These are phyloP conservation scores for Lagodon rhomboides DNA, from an alignment of 2,797 vertebrate species.

Conservation along the genomic window DNA sequence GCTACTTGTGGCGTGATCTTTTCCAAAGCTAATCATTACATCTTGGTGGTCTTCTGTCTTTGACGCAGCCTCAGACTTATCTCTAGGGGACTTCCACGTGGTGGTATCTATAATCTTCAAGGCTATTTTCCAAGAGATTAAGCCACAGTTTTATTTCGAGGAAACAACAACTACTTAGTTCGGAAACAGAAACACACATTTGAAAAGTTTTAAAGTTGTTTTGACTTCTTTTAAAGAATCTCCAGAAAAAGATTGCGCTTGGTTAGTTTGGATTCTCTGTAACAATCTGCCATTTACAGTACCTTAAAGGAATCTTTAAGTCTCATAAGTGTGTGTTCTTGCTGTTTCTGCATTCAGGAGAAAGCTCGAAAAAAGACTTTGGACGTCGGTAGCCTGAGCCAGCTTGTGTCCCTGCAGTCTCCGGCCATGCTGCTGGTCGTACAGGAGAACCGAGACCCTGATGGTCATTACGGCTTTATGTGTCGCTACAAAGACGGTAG, in stretches of 20 bases:
- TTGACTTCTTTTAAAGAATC: not conserved
- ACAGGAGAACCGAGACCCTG: slow-evolving; percentile 66
- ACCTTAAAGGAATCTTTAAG: too few relatives aligned
- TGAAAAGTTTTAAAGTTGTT: not conserved
- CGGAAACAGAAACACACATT: slow-evolving; percentile 4
- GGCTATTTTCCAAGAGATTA: slow-evolving; percentile 32
- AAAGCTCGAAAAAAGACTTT: slow-evolving; percentile 57
- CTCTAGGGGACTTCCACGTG: slow-evolving; percentile 42
- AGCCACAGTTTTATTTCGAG: slow-evolving; percentile 14
- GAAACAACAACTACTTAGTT: slow-evolving; percentile 25
- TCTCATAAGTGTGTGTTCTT: not conserved
- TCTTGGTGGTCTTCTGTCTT: slow-evolving; percentile 75
- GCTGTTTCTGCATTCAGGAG: slow-evolving; percentile 71
- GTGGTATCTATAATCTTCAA: slow-evolving; percentile 33
- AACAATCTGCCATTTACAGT: not conserved
- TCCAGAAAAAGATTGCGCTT: not conserved
- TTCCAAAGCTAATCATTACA: slow-evolving; percentile 77
- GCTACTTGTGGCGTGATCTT: slow-evolving; percentile 78
- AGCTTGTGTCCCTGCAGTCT: slow-evolving; percentile 81
- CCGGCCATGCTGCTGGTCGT: slow-evolving; percentile 81
- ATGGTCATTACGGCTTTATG: slow-evolving; percentile 77
- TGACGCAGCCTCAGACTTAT: slow-evolving; percentile 57
- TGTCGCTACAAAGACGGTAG: slow-evolving; percentile 62
- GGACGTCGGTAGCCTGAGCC: slow-evolving; percentile 71
- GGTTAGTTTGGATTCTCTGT: not conserved